Percentiles rank a stretch among this genome's conserved stretches.
Conservation (phyloP, 2,888 invertebrate genomes). For the Ectemnius cavifrons region DNA sequence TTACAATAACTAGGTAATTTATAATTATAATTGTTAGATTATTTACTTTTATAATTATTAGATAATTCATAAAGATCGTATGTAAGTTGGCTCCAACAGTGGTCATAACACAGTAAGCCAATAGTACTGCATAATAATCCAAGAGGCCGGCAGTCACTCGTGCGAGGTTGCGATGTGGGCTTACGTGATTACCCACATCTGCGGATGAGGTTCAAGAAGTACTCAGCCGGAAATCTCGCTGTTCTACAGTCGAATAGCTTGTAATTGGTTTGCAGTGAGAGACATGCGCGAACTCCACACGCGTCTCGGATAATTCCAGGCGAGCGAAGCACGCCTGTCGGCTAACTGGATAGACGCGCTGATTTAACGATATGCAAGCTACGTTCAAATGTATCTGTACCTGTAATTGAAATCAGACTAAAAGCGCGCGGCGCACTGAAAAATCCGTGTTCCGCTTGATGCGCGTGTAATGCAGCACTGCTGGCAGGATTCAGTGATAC, state of each 20-base stretch:
- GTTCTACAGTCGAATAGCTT: conserved; percentile 65
- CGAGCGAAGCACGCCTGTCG: conserved; percentile 20
- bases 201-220: conserved; percentile 71
- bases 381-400: background rate
- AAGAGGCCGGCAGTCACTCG: conserved; percentile 51
- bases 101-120: no score
- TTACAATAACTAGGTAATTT: no score
- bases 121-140: conserved; percentile 27
- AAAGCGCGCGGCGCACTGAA: background rate
- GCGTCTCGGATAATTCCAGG: conserved; percentile 32
- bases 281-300: conserved; percentile 42
- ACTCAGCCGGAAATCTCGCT: conserved; percentile 69
- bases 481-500: no score
- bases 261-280: conserved; percentile 67
- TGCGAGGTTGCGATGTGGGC: conserved; percentile 60
- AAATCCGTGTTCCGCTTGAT: no score
- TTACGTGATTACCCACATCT: conserved; percentile 71
- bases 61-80: no score
- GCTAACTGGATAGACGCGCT: conserved; percentile 13
- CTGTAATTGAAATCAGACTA: conserved; percentile 30
- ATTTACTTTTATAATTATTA: no score
- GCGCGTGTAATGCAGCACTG: no score
- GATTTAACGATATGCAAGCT: conserved; percentile 15
- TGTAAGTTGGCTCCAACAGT: no score
- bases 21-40: no score